Evolutionary conservation across 2,888 invertebrate genomes (phyloP).

Genomic region (Brenthis hecate): DNA sequence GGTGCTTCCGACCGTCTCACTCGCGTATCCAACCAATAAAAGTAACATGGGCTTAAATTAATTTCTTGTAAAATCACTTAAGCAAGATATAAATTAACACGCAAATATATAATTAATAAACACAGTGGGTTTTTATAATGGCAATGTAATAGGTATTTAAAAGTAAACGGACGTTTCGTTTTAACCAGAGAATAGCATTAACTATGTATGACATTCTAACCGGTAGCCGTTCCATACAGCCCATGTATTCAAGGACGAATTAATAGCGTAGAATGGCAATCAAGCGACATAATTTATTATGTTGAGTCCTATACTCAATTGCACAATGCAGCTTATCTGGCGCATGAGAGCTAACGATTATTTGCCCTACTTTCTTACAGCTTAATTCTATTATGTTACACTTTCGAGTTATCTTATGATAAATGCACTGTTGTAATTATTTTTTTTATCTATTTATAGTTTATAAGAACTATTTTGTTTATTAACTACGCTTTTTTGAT

Average conservation of each 20-base stretch:
- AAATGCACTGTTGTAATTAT: slow-evolving; percentile 53
- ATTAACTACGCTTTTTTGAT: background rate
- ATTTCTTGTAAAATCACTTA: slow-evolving; percentile 16
- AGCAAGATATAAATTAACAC: background rate
- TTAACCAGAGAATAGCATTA: slow-evolving; percentile 1
- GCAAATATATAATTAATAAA: slow-evolving; percentile 1
- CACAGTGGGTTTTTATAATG: background rate
- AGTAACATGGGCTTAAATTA: slow-evolving; percentile 53
- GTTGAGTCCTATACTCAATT: slow-evolving; percentile 63
- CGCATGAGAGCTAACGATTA: slow-evolving; percentile 67
- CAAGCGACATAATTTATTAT: slow-evolving; percentile 64
- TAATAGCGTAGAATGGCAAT: slow-evolving; percentile 66
- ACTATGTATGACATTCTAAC: slow-evolving; percentile 35
- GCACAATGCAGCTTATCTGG: slow-evolving; percentile 77
- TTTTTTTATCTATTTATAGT: background rate
- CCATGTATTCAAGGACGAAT: slow-evolving; percentile 72
- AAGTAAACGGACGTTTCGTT: slow-evolving; percentile 7
- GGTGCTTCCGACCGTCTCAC: slow-evolving; percentile 55
- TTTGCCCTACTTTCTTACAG: slow-evolving; percentile 67
- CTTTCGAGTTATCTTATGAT: slow-evolving; percentile 55
- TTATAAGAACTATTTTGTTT: background rate
- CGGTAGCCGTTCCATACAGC: slow-evolving; percentile 42
- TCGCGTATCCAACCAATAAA: slow-evolving; percentile 53
- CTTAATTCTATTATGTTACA: slow-evolving; percentile 57
- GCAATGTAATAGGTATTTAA: background rate